Percentiles rank a stretch among this genome's conserved stretches.
Evolutionary conservation across 2,797 vertebrate genomes (phyloP).

Genomic region (Chiroxiphia lanceolata): DNA sequence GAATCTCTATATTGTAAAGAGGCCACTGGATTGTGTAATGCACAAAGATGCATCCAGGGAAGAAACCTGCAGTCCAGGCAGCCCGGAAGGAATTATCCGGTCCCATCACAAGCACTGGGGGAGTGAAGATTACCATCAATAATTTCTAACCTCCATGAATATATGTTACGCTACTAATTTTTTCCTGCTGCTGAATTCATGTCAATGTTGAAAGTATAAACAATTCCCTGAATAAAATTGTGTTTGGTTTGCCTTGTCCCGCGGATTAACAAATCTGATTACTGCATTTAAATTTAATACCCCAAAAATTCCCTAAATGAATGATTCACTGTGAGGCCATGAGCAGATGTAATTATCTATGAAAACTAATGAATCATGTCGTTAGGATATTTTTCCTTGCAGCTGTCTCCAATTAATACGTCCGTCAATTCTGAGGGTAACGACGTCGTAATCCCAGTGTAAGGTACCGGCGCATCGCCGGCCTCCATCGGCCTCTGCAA

Average conservation of each 20-base stretch:
- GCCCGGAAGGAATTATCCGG: background rate
- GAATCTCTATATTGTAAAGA: fast-evolving
- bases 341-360: slow-evolving; percentile 67
- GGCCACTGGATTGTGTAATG: background rate
- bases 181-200: slow-evolving; percentile 47
- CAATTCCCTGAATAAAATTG: background rate
- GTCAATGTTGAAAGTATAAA: slow-evolving; percentile 20
- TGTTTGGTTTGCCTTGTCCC: slow-evolving; percentile 53
- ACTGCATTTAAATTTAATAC: slow-evolving; percentile 46
- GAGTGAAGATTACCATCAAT: background rate
- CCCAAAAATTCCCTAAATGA: slow-evolving; percentile 48
- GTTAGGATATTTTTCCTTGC: slow-evolving; percentile 30
- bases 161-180: background rate
- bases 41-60: background rate
- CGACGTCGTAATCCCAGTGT: fast-evolving
- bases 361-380: slow-evolving; percentile 65
- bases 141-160: background rate
- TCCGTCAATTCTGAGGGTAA: background rate
- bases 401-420: slow-evolving; percentile 67
- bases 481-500: background rate
- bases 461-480: background rate
- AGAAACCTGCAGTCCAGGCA: background rate
- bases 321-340: slow-evolving; percentile 48
- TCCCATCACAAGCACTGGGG: background rate
- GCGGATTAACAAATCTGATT: slow-evolving; percentile 59